phyloP scores from a whole-genome alignment of 2,113 vertebrate species.

The Telmatochromis sp. region DNA sequence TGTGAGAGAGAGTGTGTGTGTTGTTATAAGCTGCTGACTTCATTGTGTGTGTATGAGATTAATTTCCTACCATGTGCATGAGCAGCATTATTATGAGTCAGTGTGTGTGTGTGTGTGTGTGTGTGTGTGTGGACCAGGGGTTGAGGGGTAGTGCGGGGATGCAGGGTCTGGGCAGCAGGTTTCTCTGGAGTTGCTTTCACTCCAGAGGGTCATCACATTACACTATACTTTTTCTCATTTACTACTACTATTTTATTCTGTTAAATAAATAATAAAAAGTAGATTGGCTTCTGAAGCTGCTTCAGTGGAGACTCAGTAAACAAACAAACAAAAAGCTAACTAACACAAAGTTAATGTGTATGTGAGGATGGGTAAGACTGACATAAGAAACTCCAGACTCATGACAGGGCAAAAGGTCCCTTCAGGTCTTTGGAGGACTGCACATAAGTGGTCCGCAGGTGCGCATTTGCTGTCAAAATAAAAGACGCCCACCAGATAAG shows the following conservation, averaged over 20 bases:
- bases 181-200: background rate
- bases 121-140: background rate
- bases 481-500: too few relatives aligned
- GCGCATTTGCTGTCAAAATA: too few relatives aligned
- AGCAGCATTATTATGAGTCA: slow-evolving; percentile 18
- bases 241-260: background rate
- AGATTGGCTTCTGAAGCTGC: background rate
- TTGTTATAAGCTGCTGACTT: slow-evolving; percentile 14
- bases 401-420: background rate
- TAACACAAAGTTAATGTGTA: background rate
- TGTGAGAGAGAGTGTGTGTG: background rate
- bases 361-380: background rate
- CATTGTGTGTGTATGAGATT: slow-evolving; percentile 5
- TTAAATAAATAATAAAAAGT: background rate
- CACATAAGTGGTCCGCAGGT: too few relatives aligned
- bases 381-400: background rate
- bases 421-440: background rate
- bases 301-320: background rate
- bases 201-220: background rate
- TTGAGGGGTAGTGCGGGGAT: background rate
- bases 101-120: background rate
- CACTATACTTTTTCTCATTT: background rate
- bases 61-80: slow-evolving; percentile 15
- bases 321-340: background rate
- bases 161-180: background rate